Base-by-base conservation (phyloP, 2,888 invertebrate genomes). In the Caenorhabditis angaria region DNA sequence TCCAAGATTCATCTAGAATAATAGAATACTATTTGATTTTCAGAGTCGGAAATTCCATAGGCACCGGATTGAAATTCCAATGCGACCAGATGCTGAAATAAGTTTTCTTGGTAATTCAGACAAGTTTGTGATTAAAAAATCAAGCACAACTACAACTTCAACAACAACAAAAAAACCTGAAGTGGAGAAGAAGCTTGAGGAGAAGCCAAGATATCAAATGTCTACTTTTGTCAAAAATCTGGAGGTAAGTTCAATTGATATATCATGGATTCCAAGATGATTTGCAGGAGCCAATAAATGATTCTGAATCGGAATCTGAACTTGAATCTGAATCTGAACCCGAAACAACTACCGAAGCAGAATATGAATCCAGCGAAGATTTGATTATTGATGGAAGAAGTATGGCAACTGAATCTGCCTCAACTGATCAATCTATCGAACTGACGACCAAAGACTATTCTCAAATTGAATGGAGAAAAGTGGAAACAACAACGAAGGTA, bases 31-130 rank as follows among this genome's bases (percentile, higher is more conserved):
- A 28, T 12, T 53, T 22, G 35, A 22, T 41, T 22, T 47, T 27
- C 55, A 65, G 70, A 32, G 54, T 22, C 61, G 65, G 28, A 41
- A 59, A 47, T 63, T n/a, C n/a, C 50, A 20, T n/a, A n/a, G n/a
- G n/a, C n/a, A 65, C 35, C 50, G 50, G 25, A 67, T 75, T 14
- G 77, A 77, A 62, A 78, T 78, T 25, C 78, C 78, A 5, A 48
- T 70, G 24, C 59, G 78, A 32, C 78, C 78, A 47, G 41, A 58
- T 24, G 78, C 78, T 10, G 78, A 79, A 28, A 51, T 77, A 6
- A 25, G 24, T 10, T 61, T 53, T 25, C n/a, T 22, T n/a, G 55
- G 32, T 4, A 32, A 12, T 5, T 27, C 54, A 3, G 28, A 32
- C 18, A 22, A 47, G n/a, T 22, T 35, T 32, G 6, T 57, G 24